Conservation (phyloP, 2,113 vertebrate genomes). For the Gorsachius goisagi region DNA sequence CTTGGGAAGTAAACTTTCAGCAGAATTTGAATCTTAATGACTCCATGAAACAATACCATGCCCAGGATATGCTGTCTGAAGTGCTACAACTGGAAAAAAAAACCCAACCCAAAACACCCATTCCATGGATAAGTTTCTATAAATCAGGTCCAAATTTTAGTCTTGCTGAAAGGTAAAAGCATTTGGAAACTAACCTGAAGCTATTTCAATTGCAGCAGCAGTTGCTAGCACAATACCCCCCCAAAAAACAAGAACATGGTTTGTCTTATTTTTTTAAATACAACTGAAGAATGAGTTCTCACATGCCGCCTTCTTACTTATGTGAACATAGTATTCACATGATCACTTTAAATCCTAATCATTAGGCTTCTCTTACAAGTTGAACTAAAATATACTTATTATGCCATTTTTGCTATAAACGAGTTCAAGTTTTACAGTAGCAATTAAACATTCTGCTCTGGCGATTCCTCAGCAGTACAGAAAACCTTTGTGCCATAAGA, state of each 20-base stretch:
- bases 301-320: not conserved
- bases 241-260: not conserved
- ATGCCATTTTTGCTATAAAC: slow-evolving; percentile 27
- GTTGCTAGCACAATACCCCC: not conserved
- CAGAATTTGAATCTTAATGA: not conserved
- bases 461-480: slow-evolving; percentile 19
- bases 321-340: not conserved
- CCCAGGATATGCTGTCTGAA: not conserved
- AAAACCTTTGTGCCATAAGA: slow-evolving; percentile 23
- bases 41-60: not conserved
- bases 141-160: not conserved
- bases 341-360: not conserved
- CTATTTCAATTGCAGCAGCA: not conserved
- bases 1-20: not conserved
- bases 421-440: not conserved
- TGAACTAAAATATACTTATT: not conserved
- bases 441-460: not conserved
- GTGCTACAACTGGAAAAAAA: not conserved
- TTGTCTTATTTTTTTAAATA: not conserved
- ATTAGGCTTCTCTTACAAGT: not conserved
- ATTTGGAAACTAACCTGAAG: not conserved
- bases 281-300: not conserved
- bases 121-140: not conserved
- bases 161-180: not conserved
- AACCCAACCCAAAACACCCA: not conserved